phyloP scores from a whole-genome alignment of 2,113 vertebrate genomes.

The Cyphomyrus discorhynchus region DNA sequence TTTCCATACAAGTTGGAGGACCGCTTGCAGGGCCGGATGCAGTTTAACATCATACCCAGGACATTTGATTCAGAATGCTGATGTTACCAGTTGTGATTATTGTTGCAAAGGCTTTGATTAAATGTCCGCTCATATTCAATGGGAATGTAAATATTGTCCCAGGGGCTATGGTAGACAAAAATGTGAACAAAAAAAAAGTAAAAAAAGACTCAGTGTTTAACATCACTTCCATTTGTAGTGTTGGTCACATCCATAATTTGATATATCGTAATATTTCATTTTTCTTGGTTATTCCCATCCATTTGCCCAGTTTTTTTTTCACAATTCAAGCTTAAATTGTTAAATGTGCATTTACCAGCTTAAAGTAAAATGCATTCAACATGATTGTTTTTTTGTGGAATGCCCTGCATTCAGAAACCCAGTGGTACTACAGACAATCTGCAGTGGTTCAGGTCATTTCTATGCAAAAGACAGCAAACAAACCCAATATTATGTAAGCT shows the following conservation, averaged over 20 bases:
- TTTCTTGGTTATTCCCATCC: not conserved
- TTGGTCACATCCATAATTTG: not conserved
- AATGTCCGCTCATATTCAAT: not conserved
- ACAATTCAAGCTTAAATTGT: not conserved
- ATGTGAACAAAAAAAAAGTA: not conserved
- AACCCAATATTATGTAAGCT: not conserved
- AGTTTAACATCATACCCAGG: too few relatives aligned
- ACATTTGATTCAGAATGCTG: not conserved
- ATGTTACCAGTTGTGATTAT: not conserved
- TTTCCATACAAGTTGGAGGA: too few relatives aligned
- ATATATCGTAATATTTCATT: not conserved
- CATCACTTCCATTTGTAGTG: not conserved
- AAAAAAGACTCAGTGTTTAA: not conserved
- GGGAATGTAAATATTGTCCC: not conserved
- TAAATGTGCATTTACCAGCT: not conserved
- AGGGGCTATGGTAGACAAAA: not conserved
- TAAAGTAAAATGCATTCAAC: not conserved
- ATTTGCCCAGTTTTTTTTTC: not conserved
- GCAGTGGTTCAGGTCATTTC: not conserved
- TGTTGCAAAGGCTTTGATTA: not conserved
- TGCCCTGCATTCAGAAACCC: not conserved
- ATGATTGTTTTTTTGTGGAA: not conserved
- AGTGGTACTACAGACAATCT: not conserved
- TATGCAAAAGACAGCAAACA: not conserved
- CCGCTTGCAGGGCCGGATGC: too few relatives aligned